Evolutionary conservation across 2,888 invertebrate genomes (phyloP), one percentile per base, ranked within the genome.

Genomic region (Cinara cedri): DNA sequence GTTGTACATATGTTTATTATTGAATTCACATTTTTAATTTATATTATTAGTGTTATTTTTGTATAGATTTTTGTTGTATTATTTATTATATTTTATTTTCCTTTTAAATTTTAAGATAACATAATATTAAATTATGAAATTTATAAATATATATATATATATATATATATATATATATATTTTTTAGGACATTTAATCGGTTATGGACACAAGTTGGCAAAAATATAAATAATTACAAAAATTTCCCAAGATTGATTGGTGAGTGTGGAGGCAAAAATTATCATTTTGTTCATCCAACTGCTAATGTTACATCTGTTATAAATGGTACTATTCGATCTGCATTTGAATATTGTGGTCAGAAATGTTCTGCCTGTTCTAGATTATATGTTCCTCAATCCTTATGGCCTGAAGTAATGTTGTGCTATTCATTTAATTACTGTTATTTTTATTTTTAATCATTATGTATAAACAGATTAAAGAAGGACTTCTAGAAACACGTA

Each of bases 251-350:
- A 83, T 87, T 99, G 76, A 93, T 98, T 84, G 93, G 95, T 81
- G 99, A 99, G 87, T 98, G 98, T 86, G 99, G 99, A 74, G 99
- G 99, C 44, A 99, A 99, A 87, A 99, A 99, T 87, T 99, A 94
- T 86, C 99, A 99, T 86, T 97, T 99, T 84, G 89, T 99, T 44
- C 99, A 99, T 87, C 91, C 93, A 0, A 90, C 94, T 14, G 98
- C 98, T 14, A 93, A 98, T 86, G 88, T 92, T 0, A 88, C 91
- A 26, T 89, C 92, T 11, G 97, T 97, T 3, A 90, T 96, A 0
- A 90, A 90, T 44, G 90, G 91, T 44, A 96, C 97, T 0, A 93
- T 98, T 82, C 90, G 94, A 82, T 93, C 97, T 63, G 92, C 98
- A 1, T 99, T 97, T 86, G 99, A 99, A 87, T 99, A 91, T 86